Conservation (phyloP, 2,888 invertebrate genomes). For the Pyrrhia umbra region DNA sequence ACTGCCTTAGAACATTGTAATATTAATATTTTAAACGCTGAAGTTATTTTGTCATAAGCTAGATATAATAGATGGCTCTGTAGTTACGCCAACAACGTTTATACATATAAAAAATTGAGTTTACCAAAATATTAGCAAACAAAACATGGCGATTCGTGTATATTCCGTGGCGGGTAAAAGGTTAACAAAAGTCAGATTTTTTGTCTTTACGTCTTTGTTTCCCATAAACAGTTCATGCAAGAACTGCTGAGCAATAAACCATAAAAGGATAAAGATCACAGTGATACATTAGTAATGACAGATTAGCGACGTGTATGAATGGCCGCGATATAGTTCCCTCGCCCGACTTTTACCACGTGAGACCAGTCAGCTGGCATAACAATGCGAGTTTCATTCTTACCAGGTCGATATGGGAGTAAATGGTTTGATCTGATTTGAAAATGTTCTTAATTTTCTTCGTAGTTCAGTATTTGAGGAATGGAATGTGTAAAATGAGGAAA, state of each 20-base stretch:
- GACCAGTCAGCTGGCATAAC: slow-evolving; percentile 20
- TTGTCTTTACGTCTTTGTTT: too few relatives aligned
- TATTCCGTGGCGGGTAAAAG: too few relatives aligned
- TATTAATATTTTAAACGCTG: too few relatives aligned
- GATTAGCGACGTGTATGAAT: slow-evolving; percentile 40
- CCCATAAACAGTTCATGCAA: background rate
- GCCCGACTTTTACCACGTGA: slow-evolving; percentile 49
- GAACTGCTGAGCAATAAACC: background rate
- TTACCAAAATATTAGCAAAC: too few relatives aligned
- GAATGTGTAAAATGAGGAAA: background rate
- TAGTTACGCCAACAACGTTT: too few relatives aligned
- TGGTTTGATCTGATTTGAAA: slow-evolving; percentile 12
- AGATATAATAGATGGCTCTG: too few relatives aligned
- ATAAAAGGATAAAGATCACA: slow-evolving; percentile 25
- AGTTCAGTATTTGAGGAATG: background rate
- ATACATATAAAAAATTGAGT: too few relatives aligned
- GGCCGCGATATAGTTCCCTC: slow-evolving; percentile 49
- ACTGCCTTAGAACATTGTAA: too few relatives aligned
- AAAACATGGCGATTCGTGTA: too few relatives aligned
- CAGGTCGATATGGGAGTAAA: slow-evolving; percentile 22
- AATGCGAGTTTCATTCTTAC: slow-evolving; percentile 25
- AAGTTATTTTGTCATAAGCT: too few relatives aligned
- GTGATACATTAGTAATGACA: slow-evolving; percentile 21
- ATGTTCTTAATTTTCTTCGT: background rate
- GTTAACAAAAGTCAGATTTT: too few relatives aligned